phyloP scores from a whole-genome alignment of 2,113 vertebrate species.

The Acanthochromis polyacanthus region DNA sequence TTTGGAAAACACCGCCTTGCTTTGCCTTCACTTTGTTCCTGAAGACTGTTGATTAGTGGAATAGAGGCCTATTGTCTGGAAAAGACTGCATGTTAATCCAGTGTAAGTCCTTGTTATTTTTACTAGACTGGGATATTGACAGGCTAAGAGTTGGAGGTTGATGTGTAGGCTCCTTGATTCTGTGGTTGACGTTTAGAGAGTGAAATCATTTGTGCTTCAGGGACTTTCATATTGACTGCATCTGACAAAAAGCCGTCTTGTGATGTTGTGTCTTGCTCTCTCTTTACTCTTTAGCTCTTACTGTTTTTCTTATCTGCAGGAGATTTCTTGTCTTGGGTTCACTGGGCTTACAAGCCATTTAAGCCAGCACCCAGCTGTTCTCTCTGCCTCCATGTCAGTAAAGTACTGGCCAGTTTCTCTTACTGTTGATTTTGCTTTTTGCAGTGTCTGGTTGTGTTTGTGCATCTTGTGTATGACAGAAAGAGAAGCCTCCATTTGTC shows the following conservation, averaged over 20 bases:
- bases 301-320: slow-evolving; percentile 40
- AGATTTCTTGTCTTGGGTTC: slow-evolving; percentile 48
- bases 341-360: slow-evolving; percentile 38
- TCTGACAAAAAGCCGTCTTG: slow-evolving; percentile 62
- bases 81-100: slow-evolving; percentile 70
- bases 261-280: slow-evolving; percentile 41
- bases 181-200: slow-evolving; percentile 64
- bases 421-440: slow-evolving; percentile 24
- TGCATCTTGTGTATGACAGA: neutral
- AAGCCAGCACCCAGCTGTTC: slow-evolving; percentile 51
- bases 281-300: slow-evolving; percentile 14
- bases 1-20: slow-evolving; percentile 42
- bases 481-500: slow-evolving; percentile 2
- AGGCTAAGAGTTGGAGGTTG: slow-evolving; percentile 51
- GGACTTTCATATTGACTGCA: slow-evolving; percentile 64
- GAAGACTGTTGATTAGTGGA: slow-evolving; percentile 58
- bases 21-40: slow-evolving; percentile 56
- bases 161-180: slow-evolving; percentile 58
- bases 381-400: slow-evolving; percentile 42
- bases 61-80: slow-evolving; percentile 69
- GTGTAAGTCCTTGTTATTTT: slow-evolving; percentile 33
- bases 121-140: slow-evolving; percentile 56
- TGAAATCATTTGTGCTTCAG: slow-evolving; percentile 62
- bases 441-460: neutral
- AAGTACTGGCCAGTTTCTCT: slow-evolving; percentile 34